A percentile compares a stretch with the other conserved stretches of the same genome.
Conservation (phyloP, 2,797 vertebrate genomes). For the Crocidura indochinensis region DNA sequence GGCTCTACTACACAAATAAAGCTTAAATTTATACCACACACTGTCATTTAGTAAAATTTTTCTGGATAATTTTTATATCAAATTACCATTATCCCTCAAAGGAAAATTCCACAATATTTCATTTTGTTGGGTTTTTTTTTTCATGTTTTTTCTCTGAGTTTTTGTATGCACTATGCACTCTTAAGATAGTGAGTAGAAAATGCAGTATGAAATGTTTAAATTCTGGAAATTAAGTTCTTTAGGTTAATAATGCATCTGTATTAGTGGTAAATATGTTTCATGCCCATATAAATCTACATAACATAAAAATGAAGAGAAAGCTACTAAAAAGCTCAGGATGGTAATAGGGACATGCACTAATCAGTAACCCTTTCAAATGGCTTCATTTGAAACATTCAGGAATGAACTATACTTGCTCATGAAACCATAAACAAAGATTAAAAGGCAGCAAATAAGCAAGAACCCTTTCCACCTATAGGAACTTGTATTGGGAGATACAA, state of each 20-base stretch:
- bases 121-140: constrained; percentile 70
- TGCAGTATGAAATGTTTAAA: constrained; percentile 79
- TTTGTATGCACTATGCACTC: constrained; percentile 85
- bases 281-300: constrained; percentile 90
- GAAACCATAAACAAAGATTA: constrained; percentile 88
- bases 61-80: constrained; percentile 43
- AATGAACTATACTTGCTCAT: constrained; percentile 87
- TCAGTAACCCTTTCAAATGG: constrained; percentile 88
- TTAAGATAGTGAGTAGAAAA: constrained; percentile 84
- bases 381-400: constrained; percentile 91
- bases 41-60: not conserved
- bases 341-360: constrained; percentile 91
- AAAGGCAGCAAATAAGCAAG: constrained; percentile 91
- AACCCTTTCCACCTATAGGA: constrained; percentile 87
- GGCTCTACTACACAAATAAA: not conserved
- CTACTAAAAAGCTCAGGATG: constrained; percentile 91
- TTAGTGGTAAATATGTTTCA: constrained; percentile 89
- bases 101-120: constrained; percentile 79
- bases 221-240: constrained; percentile 85
- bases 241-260: constrained; percentile 85
- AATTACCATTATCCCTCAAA: constrained; percentile 61
- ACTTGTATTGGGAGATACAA: constrained; percentile 92
- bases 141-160: constrained; percentile 67
- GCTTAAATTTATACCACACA: not conserved
- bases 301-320: constrained; percentile 90